Base-by-base conservation (phyloP, 2,113 vertebrate species). In the Centropus unirufus region DNA sequence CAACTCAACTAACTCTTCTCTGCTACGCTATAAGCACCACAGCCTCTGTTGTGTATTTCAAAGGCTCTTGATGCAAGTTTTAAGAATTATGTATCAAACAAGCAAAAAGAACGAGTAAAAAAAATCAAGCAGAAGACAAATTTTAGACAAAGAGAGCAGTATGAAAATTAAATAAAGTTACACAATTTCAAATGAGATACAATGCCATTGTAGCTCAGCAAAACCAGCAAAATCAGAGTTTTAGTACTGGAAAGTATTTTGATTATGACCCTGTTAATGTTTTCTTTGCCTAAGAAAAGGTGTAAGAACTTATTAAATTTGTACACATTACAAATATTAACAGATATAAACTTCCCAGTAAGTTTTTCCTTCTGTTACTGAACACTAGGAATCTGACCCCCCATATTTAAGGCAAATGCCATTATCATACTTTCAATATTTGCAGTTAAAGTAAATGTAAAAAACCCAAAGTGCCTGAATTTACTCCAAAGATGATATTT, bases 341-440 rank as follows among this genome's bases (percentile, higher is more conserved):
- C 49, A 68, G 44, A 73, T 34, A 46, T 6, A 61, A 86, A 55
- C 14, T 78, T 89, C 13, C 34, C 32, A 47, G n/a, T 30, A 27
- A 44, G 26, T 22, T 87, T 85, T 83, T 36, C 17, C 34, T 89
- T 77, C 55, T 79, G 22, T 76, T 52, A 63, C 70, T 87, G 49
- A 83, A 47, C 29, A 40, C 5, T 14, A 47, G 57, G 18, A 29
- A 87, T 52, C 47, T 70, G 36, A 20, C 46, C 47, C 59, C 36
- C 6, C 16, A 32, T 14, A 78, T 63, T 72, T 62, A 91, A 90
- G 36, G 59, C 76, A 96, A 94, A 90, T 82, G 91, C 64, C 29
- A 66, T 90, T 34, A 66, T 39, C 44, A 68, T 58, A 86, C 24
- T 81, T 96, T 66, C 87, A 93, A 72, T 90, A 92, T 94, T 96